These are phyloP conservation scores for Spermophilus dauricus DNA, from an alignment of 2,113 vertebrate genomes.

Conservation along the genomic window DNA sequence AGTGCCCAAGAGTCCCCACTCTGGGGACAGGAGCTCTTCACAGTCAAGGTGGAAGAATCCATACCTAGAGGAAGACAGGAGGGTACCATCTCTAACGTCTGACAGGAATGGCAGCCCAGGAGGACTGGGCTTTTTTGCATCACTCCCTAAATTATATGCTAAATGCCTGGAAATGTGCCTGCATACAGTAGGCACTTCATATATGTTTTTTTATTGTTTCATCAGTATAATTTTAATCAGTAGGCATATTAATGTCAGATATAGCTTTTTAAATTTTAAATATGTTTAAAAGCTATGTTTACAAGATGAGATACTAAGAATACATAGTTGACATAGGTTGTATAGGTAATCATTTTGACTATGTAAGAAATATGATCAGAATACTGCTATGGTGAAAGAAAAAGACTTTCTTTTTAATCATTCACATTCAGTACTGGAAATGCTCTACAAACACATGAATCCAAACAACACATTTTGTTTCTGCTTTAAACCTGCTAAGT, in stretches of 20 bases:
- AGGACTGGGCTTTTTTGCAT: background rate
- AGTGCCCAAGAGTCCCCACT: background rate
- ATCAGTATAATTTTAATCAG: slow-evolving; percentile 67
- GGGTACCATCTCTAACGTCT: slow-evolving; percentile 41
- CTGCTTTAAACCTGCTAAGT: slow-evolving; percentile 27
- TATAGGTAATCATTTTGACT: slow-evolving; percentile 17
- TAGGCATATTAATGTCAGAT: slow-evolving; percentile 67
- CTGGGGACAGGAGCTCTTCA: slow-evolving; percentile 29
- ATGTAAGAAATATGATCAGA: slow-evolving; percentile 1
- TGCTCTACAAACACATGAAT: background rate
- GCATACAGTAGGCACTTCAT: background rate
- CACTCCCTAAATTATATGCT: background rate
- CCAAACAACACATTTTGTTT: slow-evolving; percentile 18
- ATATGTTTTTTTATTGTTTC: background rate
- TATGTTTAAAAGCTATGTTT: slow-evolving; percentile 53
- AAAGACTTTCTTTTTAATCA: slow-evolving; percentile 25
- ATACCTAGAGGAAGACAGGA: slow-evolving; percentile 89
- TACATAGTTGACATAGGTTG: background rate
- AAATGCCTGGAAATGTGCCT: background rate
- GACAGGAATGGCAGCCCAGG: background rate
- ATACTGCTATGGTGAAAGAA: slow-evolving; percentile 29
- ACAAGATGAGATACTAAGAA: slow-evolving; percentile 35
- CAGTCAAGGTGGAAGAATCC: slow-evolving; percentile 89
- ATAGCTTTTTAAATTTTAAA: slow-evolving; percentile 24
- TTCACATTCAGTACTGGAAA: slow-evolving; percentile 24